phyloP scores from a whole-genome alignment of 2,797 vertebrate genomes.

The Urophycis tenuis region DNA sequence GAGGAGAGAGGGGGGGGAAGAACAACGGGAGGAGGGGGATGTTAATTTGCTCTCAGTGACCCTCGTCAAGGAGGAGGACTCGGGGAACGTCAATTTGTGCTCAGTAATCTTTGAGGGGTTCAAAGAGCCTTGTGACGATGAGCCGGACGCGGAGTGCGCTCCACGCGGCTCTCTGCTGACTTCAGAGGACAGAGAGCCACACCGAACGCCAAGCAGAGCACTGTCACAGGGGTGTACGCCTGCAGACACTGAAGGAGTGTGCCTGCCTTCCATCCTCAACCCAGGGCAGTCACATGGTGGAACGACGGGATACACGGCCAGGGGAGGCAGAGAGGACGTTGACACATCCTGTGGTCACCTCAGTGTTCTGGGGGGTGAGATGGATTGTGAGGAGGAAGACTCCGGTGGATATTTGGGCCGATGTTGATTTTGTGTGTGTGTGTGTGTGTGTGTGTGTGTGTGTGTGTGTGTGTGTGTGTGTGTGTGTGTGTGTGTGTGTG shows the following conservation, averaged over 20 bases:
- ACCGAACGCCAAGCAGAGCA: background rate
- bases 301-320: background rate
- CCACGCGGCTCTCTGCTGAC: background rate
- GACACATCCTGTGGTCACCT: constrained; percentile 2
- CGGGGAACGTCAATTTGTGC: constrained; percentile 45
- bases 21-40: constrained; percentile 7
- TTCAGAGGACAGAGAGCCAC: background rate
- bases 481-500: background rate
- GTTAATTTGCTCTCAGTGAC: constrained; percentile 56
- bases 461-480: constrained; percentile 4
- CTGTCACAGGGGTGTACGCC: constrained; percentile 7
- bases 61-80: constrained; percentile 1
- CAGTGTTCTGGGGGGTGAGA: background rate
- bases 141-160: constrained; percentile 14
- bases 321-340: background rate
- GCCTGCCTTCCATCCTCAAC: background rate
- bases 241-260: background rate
- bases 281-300: background rate
- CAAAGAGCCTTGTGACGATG: constrained; percentile 14
- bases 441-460: background rate
- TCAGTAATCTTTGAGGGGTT: constrained; percentile 37
- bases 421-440: background rate
- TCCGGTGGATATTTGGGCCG: background rate
- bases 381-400: constrained; percentile 1
- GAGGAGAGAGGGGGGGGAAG: background rate